Base-by-base conservation (phyloP, 2,797 vertebrate genomes). In the Muraenolepis orangiensis region DNA sequence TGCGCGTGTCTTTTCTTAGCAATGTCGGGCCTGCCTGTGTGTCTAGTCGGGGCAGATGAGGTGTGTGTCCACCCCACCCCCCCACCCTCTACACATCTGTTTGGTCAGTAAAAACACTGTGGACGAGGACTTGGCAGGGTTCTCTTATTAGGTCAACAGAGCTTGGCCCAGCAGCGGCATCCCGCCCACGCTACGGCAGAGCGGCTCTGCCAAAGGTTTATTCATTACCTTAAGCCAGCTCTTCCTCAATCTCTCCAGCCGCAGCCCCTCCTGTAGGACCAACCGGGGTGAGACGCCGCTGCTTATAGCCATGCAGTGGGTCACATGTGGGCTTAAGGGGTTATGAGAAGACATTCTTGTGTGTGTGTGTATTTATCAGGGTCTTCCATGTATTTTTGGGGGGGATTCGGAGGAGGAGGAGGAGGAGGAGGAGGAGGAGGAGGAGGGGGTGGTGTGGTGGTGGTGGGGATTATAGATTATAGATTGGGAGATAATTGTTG, bases 171-270 rank as follows among this genome's bases (percentile, higher is more conserved):
- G 67, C 67, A 69, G 3, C 67, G 31, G 18, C 78, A 66, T 61
- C 68, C 71, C 42, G 69, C 69, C 81, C 68, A 40, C 38, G 14
- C 38, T 40, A 40, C 13, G 14, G 46, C 66, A 71, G 70, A 68
- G 70, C 69, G 64, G 70, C 77, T 79, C n/a, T 78, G 81, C 71
- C 61, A 76, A 72, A 42, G 66, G 40, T 77, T 72, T 78, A 68
- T 74, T 75, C 73, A 69, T 57, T 38, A 46, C 46, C 42, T 51
- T 51, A 34, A 69, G 66, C 68, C 34, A 34, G 13, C 13, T 26
- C 66, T 68, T 29, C 38, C 8, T 20, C 73, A 26, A 34, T 26
- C 13, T 26, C 66, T 68, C 40, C 38, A 20, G n/a, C 26, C 73
- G 23, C 28, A 26, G 23, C 23, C 5, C 14, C 14, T 68, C 14